Evolutionary conservation across 1,140 invertebrate species (phyloP), one percentile per base, ranked within the genome.

Genomic region (Rhagoletis zephyria): DNA sequence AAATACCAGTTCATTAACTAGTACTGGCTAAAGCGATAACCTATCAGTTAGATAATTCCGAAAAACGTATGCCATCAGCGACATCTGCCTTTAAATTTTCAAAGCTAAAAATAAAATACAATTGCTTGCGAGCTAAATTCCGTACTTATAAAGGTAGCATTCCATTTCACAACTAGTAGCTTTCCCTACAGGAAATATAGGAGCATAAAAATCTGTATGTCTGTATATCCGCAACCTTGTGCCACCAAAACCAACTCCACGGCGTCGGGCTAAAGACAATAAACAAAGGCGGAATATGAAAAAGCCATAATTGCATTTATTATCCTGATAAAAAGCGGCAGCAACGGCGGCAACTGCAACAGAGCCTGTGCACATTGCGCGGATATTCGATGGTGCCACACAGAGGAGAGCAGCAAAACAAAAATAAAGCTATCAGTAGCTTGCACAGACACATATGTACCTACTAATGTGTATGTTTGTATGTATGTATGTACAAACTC

Each of bases 251-350:
- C 51, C 40, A 30, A 63, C 60, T 30, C 63, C 16, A 86, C 16
- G 6, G 56, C 42, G 81, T 59, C 40, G 48, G n/a, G 45, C 16
- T 16, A 64, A 30, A 86, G 59, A 86, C 85, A 86, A 86, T 65
- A 86, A 86, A 63, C 85, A 86, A 61, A 86, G 59, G 63, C 59
- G 59, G 42, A 86, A 63, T 64, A 61, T 87, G 87, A 89, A 89
- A 91, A 91, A 81, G 4, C 91, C 90, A 92, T 91, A 91, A 91
- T 91, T 91, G 91, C 91, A 91, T 91, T 91, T 91, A 91, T 92
- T 91, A 91, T 92, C 88, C 90, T 90, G 90, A 91, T 91, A 91
- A 91, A 91, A 91, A 88, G 90, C 90, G 64, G 61, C 61, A n/a
- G 1, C 61, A 63, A 14, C 64, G 5, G n/a, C 45, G 48, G 14